Evolutionary conservation across 2,113 vertebrate species (phyloP).

Genomic region (Piprites chloris): DNA sequence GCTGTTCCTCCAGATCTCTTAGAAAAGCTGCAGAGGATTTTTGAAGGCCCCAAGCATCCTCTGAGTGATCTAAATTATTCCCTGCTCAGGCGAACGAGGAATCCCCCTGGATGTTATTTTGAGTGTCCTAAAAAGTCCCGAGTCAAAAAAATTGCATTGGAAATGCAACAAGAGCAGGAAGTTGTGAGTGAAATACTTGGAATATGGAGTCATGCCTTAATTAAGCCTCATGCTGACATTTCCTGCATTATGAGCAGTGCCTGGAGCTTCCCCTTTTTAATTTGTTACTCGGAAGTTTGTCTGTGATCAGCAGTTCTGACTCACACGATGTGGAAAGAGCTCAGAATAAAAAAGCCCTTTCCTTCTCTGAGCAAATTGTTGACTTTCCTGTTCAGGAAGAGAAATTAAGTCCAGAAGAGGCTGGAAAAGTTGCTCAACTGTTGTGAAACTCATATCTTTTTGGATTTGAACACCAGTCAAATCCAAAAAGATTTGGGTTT

Average conservation of each 20-base stretch:
- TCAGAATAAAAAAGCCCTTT: background rate
- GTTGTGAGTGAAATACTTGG: background rate
- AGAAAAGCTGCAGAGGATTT: background rate
- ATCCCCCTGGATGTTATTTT: background rate
- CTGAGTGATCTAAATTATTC: background rate
- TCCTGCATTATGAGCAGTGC: background rate
- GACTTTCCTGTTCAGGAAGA: background rate
- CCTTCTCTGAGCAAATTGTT: background rate
- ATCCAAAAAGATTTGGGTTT: no score
- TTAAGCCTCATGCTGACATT: background rate
- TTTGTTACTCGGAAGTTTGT: background rate
- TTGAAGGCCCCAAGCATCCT: background rate
- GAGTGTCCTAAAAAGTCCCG: background rate
- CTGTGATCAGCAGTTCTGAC: background rate
- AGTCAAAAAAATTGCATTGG: background rate
- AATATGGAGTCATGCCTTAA: background rate
- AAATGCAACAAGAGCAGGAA: background rate
- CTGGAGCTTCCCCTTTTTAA: constrained; percentile 27
- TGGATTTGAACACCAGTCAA: rapidly evolving
- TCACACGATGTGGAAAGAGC: background rate
- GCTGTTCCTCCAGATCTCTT: background rate
- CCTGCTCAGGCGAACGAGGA: background rate
- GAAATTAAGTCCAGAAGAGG: background rate
- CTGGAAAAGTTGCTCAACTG: background rate
- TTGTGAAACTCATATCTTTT: background rate